Conservation (phyloP, 2,888 invertebrate species). For the Caenorhabditis japonica region DNA sequence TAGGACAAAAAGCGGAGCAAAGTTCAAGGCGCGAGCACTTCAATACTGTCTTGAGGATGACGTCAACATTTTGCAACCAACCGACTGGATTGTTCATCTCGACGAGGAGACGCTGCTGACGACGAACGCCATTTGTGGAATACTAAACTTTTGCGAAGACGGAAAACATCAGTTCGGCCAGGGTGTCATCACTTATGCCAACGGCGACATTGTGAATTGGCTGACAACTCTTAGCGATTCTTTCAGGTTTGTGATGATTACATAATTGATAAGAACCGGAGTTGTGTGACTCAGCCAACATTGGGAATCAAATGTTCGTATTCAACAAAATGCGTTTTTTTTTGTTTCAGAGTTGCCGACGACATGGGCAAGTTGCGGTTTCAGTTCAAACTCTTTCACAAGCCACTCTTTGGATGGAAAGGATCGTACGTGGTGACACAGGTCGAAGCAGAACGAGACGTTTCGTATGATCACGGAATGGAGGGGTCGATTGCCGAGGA, state of each 20-base stretch:
- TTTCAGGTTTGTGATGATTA: slow-evolving; percentile 70
- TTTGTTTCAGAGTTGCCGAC: slow-evolving; percentile 88
- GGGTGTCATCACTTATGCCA: slow-evolving; percentile 85
- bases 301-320: too few species aligned
- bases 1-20: slow-evolving; percentile 89
- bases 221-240: slow-evolving; percentile 94
- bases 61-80: slow-evolving; percentile 82
- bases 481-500: slow-evolving; percentile 98
- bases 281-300: slow-evolving; percentile 4
- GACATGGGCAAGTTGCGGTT: slow-evolving; percentile 96
- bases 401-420: slow-evolving; percentile 96
- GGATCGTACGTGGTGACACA: slow-evolving; percentile 97
- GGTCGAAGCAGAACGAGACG: slow-evolving; percentile 89
- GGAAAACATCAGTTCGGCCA: slow-evolving; percentile 96
- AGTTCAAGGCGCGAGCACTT: slow-evolving; percentile 93
- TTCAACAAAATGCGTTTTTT: too few species aligned
- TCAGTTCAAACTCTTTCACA: slow-evolving; percentile 92
- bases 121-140: slow-evolving; percentile 84
- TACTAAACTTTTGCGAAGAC: slow-evolving; percentile 93
- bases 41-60: slow-evolving; percentile 94
- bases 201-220: slow-evolving; percentile 95
- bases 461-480: slow-evolving; percentile 94
- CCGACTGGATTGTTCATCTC: slow-evolving; percentile 91
- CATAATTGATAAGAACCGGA: background rate
- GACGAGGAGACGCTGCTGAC: slow-evolving; percentile 96